Conservation (phyloP, 1,140 invertebrate genomes). For the Leptinotarsa texana region DNA sequence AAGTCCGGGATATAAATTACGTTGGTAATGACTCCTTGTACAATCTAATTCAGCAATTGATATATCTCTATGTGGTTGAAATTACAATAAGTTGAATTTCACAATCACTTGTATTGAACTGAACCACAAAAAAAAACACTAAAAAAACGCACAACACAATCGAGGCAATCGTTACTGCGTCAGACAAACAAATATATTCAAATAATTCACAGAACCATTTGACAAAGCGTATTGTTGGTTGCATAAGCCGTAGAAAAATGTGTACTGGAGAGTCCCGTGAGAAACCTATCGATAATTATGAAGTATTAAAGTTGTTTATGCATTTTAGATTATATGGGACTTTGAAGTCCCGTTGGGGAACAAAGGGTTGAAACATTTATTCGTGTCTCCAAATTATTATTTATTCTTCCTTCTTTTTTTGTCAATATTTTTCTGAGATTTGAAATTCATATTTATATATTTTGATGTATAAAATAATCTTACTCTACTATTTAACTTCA, state of each 20-base stretch:
- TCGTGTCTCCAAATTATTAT: too few relatives aligned
- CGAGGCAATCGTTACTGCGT: constrained; percentile 15
- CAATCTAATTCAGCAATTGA: constrained; percentile 31
- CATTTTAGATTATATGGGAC: constrained; percentile 17
- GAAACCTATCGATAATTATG: constrained; percentile 9
- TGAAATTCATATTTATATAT: too few relatives aligned
- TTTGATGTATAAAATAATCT: too few relatives aligned
- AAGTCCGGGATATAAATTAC: constrained; percentile 15
- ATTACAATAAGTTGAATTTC: constrained; percentile 13
- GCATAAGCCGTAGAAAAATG: constrained; percentile 17
- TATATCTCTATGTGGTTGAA: constrained; percentile 14
- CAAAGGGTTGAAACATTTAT: neutral
- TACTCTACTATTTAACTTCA: too few relatives aligned
- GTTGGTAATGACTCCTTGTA: constrained; percentile 16
- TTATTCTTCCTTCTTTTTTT: too few relatives aligned
- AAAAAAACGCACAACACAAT: constrained; percentile 13
- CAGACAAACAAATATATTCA: constrained; percentile 11
- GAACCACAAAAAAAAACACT: neutral
- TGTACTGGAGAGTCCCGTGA: constrained; percentile 9
- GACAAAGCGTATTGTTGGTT: constrained; percentile 18
- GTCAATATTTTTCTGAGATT: too few relatives aligned
- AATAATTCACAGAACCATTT: constrained; percentile 14
- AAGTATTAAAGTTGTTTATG: constrained; percentile 14
- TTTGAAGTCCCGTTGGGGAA: constrained; percentile 5
- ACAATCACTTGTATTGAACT: constrained; percentile 1